phyloP scores from a whole-genome alignment of 2,888 invertebrate species.

The Cheilosia pagana region DNA sequence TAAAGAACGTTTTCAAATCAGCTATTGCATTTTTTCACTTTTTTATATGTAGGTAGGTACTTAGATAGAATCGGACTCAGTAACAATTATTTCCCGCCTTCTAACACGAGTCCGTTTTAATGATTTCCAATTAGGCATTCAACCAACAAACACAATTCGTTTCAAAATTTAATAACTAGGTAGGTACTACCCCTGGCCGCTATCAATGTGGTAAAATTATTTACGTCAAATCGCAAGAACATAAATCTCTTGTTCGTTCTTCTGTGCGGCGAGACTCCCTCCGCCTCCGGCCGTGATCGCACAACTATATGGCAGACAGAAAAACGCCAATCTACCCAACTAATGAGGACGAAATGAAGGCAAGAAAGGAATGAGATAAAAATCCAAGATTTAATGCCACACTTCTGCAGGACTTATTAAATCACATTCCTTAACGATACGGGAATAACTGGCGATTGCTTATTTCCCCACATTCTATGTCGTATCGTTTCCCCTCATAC shows the following conservation, averaged over 20 bases:
- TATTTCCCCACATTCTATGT: constrained; percentile 26
- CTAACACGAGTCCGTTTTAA: constrained; percentile 48
- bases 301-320: constrained; percentile 62
- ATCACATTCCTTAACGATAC: constrained; percentile 72
- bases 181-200: constrained; percentile 9
- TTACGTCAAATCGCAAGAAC: constrained; percentile 63
- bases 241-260: constrained; percentile 63
- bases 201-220: constrained; percentile 56
- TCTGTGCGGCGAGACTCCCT: not conserved
- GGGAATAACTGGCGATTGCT: constrained; percentile 29
- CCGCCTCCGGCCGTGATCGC: constrained; percentile 35
- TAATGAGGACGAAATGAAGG: constrained; percentile 74
- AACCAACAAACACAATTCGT: constrained; percentile 26
- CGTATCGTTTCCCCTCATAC: not conserved
- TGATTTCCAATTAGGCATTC: constrained; percentile 62
- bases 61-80: too few relatives aligned
- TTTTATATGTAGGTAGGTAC: too few relatives aligned
- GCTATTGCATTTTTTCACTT: too few relatives aligned
- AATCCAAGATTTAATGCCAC: constrained; percentile 75
- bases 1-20: too few relatives aligned
- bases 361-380: constrained; percentile 74
- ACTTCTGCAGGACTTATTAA: constrained; percentile 73
- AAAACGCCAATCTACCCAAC: constrained; percentile 72
- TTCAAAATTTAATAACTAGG: constrained; percentile 65
- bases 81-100: not conserved